A percentile compares a stretch with the other conserved stretches of the same genome.
Evolutionary conservation across 2,113 vertebrate genomes (phyloP).

Genomic region (Gallinago media): DNA sequence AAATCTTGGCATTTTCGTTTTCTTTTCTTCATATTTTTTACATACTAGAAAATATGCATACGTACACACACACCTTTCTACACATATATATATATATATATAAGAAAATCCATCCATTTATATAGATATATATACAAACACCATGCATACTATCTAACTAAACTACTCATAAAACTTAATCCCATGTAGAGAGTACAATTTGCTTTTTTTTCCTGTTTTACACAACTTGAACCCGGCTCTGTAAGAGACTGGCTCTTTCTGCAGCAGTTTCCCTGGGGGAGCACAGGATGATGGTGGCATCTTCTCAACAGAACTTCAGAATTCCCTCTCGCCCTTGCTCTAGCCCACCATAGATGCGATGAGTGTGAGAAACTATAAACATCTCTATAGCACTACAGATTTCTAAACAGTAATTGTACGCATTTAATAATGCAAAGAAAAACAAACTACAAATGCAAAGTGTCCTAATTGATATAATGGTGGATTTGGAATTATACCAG

Average conservation of each 20-base stretch:
- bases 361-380: not conserved
- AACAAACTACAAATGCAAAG: not conserved
- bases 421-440: not conserved
- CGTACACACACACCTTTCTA: not conserved
- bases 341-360: not conserved
- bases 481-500: constrained; percentile 10
- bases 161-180: not conserved
- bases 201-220: not conserved
- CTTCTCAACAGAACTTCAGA: not conserved
- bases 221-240: not conserved
- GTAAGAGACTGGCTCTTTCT: accelerated
- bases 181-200: not conserved
- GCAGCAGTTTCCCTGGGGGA: not conserved
- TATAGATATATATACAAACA: not conserved
- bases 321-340: not conserved
- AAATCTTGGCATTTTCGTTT: not conserved
- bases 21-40: not conserved
- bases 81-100: not conserved
- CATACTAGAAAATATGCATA: not conserved
- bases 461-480: not conserved
- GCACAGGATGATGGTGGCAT: not conserved
- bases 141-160: not conserved
- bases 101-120: not conserved
- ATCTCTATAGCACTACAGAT: not conserved
- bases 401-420: not conserved